A percentile compares a stretch with the other conserved stretches of the same genome.
These are phyloP conservation scores for Platyscelio sp. DNA, from an alignment of 2,888 invertebrate species.

Conservation along the genomic window DNA sequence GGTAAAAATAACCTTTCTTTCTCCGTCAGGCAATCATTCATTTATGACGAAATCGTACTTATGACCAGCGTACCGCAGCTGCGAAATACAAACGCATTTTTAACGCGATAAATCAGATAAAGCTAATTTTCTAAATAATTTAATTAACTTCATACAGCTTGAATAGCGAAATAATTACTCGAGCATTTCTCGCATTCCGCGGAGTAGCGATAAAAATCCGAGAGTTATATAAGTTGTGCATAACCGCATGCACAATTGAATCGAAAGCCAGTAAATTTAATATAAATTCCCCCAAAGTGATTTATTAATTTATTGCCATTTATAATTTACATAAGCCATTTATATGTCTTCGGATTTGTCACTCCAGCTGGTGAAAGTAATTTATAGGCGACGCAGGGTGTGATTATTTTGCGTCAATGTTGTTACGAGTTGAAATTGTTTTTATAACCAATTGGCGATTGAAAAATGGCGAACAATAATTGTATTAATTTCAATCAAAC, in stretches of 20 bases:
- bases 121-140: conserved; percentile 32
- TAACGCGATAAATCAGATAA: no score
- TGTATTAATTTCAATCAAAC: conserved; percentile 6
- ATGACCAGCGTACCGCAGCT: no score
- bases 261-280: conserved; percentile 35
- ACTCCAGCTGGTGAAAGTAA: conserved; percentile 49
- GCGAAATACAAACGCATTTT: no score
- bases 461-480: neutral
- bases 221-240: conserved; percentile 24
- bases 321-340: conserved; percentile 51
- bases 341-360: conserved; percentile 51
- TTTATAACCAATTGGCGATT: neutral
- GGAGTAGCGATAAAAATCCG: conserved; percentile 22
- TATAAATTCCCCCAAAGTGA: conserved; percentile 38
- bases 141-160: neutral
- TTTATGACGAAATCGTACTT: no score
- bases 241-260: conserved; percentile 20
- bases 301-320: conserved; percentile 53
- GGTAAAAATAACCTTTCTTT: neutral
- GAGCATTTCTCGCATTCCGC: conserved; percentile 18
- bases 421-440: neutral
- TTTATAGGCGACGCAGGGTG: conserved; percentile 17
- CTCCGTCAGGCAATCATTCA: no score
- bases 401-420: conserved; percentile 37
- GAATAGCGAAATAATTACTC: neutral